Evolutionary conservation across 2,113 vertebrate genomes (phyloP).

Genomic region (Amblyopsis rosae): DNA sequence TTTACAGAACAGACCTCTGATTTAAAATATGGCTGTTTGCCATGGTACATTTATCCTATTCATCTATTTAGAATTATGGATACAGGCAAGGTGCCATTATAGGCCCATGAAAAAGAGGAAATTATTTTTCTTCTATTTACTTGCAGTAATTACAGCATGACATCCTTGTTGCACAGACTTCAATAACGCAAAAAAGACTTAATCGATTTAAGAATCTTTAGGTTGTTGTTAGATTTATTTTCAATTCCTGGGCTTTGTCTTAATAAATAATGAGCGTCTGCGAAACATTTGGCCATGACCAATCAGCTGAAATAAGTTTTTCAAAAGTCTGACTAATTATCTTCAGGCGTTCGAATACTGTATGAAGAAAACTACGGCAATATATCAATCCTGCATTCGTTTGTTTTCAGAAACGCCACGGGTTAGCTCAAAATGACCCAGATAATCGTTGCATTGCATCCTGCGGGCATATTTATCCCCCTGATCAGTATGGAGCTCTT

Average conservation of each 20-base stretch:
- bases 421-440: slow-evolving; percentile 51
- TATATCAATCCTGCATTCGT: slow-evolving; percentile 57
- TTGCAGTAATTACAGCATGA: slow-evolving; percentile 37
- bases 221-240: slow-evolving; percentile 40
- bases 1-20: background rate
- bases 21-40: background rate
- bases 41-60: background rate
- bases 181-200: slow-evolving; percentile 36
- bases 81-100: background rate
- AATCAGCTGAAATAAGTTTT: slow-evolving; percentile 53
- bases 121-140: slow-evolving; percentile 13
- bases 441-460: slow-evolving; percentile 40
- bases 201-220: slow-evolving; percentile 62
- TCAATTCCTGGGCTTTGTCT: slow-evolving; percentile 42
- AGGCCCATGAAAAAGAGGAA: slow-evolving; percentile 10
- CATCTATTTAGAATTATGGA: background rate
- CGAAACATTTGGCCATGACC: slow-evolving; percentile 53
- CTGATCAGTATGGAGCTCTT: slow-evolving; percentile 21
- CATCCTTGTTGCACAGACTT: slow-evolving; percentile 41
- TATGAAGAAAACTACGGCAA: slow-evolving; percentile 25
- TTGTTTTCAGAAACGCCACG: slow-evolving; percentile 52
- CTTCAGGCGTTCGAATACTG: slow-evolving; percentile 64
- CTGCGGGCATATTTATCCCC: slow-evolving; percentile 46
- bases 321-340: slow-evolving; percentile 65
- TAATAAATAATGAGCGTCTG: slow-evolving; percentile 61